Base-by-base conservation (phyloP, 37 sponge, comb jelly and placozoan genomes). In the Spongilla lacustris region DNA sequence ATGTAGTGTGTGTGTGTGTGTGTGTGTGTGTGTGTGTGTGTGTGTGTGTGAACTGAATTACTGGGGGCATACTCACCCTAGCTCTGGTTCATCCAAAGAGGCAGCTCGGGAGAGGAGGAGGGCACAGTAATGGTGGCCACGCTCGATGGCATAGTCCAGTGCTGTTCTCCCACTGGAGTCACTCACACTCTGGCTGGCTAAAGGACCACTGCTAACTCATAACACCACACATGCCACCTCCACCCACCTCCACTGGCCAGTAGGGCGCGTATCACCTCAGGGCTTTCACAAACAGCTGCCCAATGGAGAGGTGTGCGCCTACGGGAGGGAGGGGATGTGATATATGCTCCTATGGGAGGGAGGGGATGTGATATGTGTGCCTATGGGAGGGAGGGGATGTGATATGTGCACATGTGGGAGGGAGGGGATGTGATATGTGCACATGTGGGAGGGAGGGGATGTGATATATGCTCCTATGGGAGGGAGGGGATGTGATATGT, bases 291-390 rank as follows among this genome's bases (percentile, higher is more conserved):
- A 10, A 81, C 96, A 83, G 93, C 73, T 11, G 96, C 96, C 96
- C 96, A 96, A 84, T 96, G 96, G 0, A 96, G 84, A 3, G 96
- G 91, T 75, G 96, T 93, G 29, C 93, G 93, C 23, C 93, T 91
- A n/a, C 41, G n/a, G 74, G 68, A 33, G 68, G 71, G 36, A 37
- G 24, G 41, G 41, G 6, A 6, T 3, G 41, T 9, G 41, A 41
- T 3, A 29, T n/a, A n/a, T n/a, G n/a, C n/a, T n/a, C n/a, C n/a
- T n/a, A n/a, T n/a, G 41, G 41, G 41, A 41, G 41, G 41, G 41
- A 41, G 41, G 41, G 41, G 6, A 6, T 3, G 41, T 9, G 41
- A 41, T 3, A 29, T n/a, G n/a, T n/a, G n/a, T n/a, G n/a, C n/a
- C n/a, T n/a, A n/a, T n/a, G 26, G 38, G 79, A 78, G 41, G 41